Evolutionary conservation across 2,888 invertebrate species (phyloP).

Genomic region (Microdon myrmicae): DNA sequence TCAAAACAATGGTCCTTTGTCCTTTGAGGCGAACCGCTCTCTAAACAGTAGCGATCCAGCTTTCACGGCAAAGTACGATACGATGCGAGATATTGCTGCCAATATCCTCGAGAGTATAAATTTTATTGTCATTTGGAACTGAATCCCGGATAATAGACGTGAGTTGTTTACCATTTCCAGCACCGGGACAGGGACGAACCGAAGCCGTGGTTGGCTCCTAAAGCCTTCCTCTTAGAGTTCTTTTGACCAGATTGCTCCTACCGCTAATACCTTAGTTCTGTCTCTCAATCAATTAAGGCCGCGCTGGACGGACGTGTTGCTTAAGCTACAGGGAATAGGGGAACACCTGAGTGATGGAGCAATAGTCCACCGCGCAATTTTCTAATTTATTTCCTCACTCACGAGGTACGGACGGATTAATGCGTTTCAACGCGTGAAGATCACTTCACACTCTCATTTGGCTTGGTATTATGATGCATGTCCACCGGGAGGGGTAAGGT

Average conservation of each 20-base stretch:
- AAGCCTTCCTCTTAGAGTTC: not conserved
- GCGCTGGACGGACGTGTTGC: not conserved
- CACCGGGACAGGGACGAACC: not conserved
- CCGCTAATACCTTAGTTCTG: too few species aligned
- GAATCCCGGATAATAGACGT: slow-evolving; percentile 49
- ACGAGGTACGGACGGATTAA: slow-evolving; percentile 41
- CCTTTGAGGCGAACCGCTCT: slow-evolving; percentile 45
- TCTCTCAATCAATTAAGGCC: slow-evolving; percentile 28
- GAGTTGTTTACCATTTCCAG: slow-evolving; percentile 40
- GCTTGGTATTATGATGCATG: not conserved
- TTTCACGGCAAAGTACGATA: too few species aligned
- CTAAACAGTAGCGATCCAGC: slow-evolving; percentile 42
- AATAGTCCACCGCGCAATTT: slow-evolving; percentile 32
- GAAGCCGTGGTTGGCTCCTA: slow-evolving; percentile 18
- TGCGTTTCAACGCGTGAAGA: slow-evolving; percentile 27
- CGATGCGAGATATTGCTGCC: too few species aligned
- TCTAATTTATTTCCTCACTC: slow-evolving; percentile 43
- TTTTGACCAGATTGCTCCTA: too few species aligned
- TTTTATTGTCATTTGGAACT: slow-evolving; percentile 49
- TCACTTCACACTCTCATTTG: slow-evolving; percentile 37
- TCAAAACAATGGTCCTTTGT: slow-evolving; percentile 51
- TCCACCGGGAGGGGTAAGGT: not conserved
- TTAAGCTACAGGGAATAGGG: slow-evolving; percentile 1
- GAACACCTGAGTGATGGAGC: slow-evolving; percentile 43
- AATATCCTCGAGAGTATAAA: slow-evolving; percentile 43